A percentile compares a stretch with the other conserved stretches of the same genome.
Evolutionary conservation across 2,113 vertebrate species (phyloP).

Genomic region (Mesoclemmys tuberculata): DNA sequence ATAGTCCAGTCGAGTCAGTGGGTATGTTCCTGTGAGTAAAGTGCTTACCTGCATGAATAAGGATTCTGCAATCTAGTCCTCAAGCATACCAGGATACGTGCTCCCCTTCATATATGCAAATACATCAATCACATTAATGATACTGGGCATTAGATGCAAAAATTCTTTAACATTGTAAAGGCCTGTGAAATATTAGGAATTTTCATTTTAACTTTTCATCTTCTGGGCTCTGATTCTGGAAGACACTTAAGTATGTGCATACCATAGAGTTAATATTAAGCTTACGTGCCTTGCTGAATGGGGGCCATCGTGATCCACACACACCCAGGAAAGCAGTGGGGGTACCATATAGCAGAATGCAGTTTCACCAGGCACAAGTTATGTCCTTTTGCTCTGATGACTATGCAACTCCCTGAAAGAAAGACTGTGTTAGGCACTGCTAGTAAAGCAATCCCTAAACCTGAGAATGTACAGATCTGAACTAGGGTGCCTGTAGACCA

Average conservation of each 20-base stretch:
- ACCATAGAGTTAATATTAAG: background rate
- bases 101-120: fast-evolving
- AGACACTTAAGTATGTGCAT: background rate
- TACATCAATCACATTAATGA: background rate
- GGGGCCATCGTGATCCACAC: background rate
- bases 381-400: background rate
- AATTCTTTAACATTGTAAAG: background rate
- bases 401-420: background rate
- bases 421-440: background rate
- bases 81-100: fast-evolving
- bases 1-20: background rate
- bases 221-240: background rate
- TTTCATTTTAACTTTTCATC: background rate
- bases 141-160: background rate
- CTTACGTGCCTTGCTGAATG: background rate
- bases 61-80: background rate
- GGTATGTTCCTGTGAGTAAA: background rate
- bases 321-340: background rate
- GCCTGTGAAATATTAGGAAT: fast-evolving
- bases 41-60: background rate
- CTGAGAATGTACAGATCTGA: background rate
- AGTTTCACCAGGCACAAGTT: background rate
- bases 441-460: background rate
- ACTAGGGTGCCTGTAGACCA: fast-evolving
- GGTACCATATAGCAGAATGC: background rate